Percentiles rank a stretch among this genome's conserved stretches.
phyloP scores from a whole-genome alignment of 2,888 invertebrate genomes.

The Drosophila diplacantha region DNA sequence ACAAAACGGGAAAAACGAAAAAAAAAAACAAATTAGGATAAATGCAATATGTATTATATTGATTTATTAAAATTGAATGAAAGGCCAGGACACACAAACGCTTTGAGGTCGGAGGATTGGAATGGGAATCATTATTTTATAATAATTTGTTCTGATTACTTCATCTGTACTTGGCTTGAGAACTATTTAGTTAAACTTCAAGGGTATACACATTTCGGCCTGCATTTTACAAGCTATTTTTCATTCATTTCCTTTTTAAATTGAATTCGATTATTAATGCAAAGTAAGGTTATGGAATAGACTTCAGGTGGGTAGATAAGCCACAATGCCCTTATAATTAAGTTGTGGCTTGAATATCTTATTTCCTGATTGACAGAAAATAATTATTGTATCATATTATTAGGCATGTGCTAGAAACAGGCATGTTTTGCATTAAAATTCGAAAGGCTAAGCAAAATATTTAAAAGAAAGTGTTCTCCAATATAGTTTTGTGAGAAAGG shows the following conservation, averaged over 20 bases:
- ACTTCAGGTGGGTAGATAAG: background rate
- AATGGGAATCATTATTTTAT: background rate
- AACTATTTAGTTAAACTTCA: background rate
- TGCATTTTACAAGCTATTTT: background rate
- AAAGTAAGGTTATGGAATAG: background rate
- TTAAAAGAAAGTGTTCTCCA: background rate
- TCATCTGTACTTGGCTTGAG: background rate
- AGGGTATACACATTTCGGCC: background rate
- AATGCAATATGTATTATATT: constrained; percentile 54
- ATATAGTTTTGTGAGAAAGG: constrained; percentile 7
- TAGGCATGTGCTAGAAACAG: no score
- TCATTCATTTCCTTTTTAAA: background rate
- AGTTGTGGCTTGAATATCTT: background rate
- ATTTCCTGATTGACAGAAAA: background rate
- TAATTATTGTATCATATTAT: no score
- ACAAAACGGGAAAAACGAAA: background rate
- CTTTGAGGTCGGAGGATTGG: background rate
- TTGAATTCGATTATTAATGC: constrained; percentile 15
- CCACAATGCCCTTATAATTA: background rate
- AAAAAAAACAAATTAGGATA: constrained; percentile 42
- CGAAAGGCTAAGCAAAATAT: background rate
- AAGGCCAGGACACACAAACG: background rate
- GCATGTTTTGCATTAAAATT: background rate
- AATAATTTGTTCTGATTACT: background rate
- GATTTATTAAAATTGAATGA: constrained; percentile 14